These are phyloP conservation scores for Clepsis dumicolana DNA, from an alignment of 2,888 invertebrate genomes.

Conservation along the genomic window DNA sequence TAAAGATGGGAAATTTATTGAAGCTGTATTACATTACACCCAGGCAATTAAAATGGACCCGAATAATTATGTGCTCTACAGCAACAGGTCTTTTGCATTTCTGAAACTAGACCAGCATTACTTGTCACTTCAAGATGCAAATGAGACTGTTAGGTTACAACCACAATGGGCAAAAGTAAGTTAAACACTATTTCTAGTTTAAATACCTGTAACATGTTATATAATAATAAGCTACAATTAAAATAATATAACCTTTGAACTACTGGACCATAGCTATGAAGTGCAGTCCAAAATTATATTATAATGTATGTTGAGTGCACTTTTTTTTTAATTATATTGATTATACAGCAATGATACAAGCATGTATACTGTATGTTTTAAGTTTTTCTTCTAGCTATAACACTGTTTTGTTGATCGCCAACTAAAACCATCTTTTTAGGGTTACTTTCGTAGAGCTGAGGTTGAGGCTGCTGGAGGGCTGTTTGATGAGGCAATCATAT, in stretches of 20 bases:
- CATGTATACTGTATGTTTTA: neutral
- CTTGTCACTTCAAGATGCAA: conserved; percentile 92
- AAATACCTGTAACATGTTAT: neutral
- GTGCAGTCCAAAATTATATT: neutral
- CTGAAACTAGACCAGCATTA: conserved; percentile 92
- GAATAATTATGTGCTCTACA: conserved; percentile 89
- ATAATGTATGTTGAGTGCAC: neutral
- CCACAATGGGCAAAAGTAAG: conserved; percentile 92
- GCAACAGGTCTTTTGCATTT: conserved; percentile 93
- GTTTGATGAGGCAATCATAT: conserved; percentile 89
- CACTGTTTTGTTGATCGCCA: neutral
- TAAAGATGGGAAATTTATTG: conserved; percentile 89
- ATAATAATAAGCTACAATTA: neutral
- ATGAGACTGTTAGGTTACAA: conserved; percentile 90
- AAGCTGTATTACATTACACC: conserved; percentile 92
- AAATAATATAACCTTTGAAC: neutral
- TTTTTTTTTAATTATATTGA: neutral
- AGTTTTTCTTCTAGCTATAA: neutral
- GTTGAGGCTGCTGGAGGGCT: conserved; percentile 89
- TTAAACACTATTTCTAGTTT: neutral
- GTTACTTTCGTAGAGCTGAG: conserved; percentile 90
- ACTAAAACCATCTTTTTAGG: conserved; percentile 70
- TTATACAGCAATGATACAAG: neutral
- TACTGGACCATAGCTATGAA: neutral
- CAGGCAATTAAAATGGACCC: conserved; percentile 91